phyloP scores from a whole-genome alignment of 2,113 vertebrate species.

The Spea multiplicata region DNA sequence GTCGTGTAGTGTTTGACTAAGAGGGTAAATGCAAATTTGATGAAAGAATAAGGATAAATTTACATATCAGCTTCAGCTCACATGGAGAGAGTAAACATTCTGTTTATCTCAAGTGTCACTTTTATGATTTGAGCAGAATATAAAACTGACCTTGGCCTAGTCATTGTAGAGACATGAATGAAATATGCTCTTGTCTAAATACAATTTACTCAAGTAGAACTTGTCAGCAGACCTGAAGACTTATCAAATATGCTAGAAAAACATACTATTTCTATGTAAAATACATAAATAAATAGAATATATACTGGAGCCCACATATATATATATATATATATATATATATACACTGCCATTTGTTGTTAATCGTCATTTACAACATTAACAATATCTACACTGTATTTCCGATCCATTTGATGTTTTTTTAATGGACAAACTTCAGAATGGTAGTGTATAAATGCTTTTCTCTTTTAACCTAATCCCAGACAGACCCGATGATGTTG shows the following conservation, averaged over 20 bases:
- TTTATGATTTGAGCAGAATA: slow-evolving; percentile 97
- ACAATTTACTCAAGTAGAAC: slow-evolving; percentile 85
- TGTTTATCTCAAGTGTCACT: slow-evolving; percentile 99
- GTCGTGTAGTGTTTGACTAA: slow-evolving; percentile 96
- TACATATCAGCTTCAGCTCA: slow-evolving; percentile 99
- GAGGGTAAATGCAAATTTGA: slow-evolving; percentile 99
- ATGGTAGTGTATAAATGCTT: too few relatives aligned
- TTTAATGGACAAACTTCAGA: too few relatives aligned
- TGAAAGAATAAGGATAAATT: slow-evolving; percentile 98
- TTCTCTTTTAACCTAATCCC: too few relatives aligned
- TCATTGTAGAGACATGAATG: slow-evolving; percentile 83
- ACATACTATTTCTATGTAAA: background rate
- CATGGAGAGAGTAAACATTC: slow-evolving; percentile 98
- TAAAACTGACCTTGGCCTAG: slow-evolving; percentile 97
- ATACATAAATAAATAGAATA: background rate
- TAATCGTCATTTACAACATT: too few relatives aligned
- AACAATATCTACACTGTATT: too few relatives aligned
- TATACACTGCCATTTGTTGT: too few relatives aligned
- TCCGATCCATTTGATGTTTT: too few relatives aligned
- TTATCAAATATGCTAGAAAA: slow-evolving; percentile 72
- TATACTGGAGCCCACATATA: background rate
- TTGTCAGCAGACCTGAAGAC: slow-evolving; percentile 75
- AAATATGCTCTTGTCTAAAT: slow-evolving; percentile 88
- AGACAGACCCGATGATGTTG: too few relatives aligned
- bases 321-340: too few relatives aligned